Conservation (phyloP, 2,888 invertebrate genomes). For the Ornithoptera priamus region DNA sequence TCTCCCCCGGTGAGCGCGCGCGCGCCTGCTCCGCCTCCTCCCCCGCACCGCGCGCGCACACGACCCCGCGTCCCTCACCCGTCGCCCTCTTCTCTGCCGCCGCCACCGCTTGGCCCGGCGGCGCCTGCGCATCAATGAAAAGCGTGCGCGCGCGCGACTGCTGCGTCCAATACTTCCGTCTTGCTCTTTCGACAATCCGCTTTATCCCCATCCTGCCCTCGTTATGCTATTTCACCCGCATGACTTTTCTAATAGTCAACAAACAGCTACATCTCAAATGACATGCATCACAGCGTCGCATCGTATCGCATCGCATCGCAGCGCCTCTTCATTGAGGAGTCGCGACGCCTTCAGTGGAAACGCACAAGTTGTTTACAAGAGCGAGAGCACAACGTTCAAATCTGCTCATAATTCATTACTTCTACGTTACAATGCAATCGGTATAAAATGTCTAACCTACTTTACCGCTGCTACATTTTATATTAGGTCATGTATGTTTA, state of each 20-base stretch:
- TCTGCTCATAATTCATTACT: no score
- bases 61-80: no score
- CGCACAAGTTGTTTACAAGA: no score
- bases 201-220: constrained; percentile 44
- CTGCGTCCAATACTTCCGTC: constrained; percentile 57
- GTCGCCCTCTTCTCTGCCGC: no score
- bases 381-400: no score
- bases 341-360: neutral
- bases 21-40: constrained; percentile 43
- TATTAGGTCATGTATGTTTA: no score
- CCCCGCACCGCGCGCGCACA: constrained; percentile 31
- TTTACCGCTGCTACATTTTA: no score
- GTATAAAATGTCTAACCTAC: no score
- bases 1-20: constrained; percentile 45
- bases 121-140: constrained; percentile 78
- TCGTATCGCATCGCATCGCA: no score
- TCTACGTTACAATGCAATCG: no score
- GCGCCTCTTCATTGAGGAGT: constrained; percentile 2
- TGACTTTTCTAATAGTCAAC: constrained; percentile 30
- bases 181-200: constrained; percentile 50
- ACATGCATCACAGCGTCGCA: constrained; percentile 19
- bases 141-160: constrained; percentile 65
- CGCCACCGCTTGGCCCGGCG: constrained; percentile 39
- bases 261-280: constrained; percentile 2
- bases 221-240: constrained; percentile 36